Conservation (phyloP, 2,888 invertebrate genomes). For the Leptothorax acervorum region DNA sequence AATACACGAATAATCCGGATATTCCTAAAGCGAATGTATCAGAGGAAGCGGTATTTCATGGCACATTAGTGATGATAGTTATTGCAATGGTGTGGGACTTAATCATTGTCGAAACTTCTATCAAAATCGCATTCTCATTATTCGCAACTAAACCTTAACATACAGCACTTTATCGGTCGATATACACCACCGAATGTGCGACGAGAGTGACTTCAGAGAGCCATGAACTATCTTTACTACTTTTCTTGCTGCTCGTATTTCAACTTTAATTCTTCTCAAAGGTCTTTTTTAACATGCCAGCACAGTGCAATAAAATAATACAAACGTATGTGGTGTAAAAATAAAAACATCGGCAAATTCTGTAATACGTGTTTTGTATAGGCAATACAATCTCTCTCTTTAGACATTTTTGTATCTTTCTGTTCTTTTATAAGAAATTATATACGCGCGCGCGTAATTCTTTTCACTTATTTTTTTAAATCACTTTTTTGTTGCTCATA, state of each 20-base stretch:
- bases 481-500: not conserved
- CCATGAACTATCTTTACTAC: slow-evolving; percentile 31
- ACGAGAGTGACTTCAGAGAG: not conserved
- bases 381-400: not conserved
- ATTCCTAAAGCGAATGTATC: slow-evolving; percentile 21
- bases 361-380: not conserved
- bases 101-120: slow-evolving; percentile 32
- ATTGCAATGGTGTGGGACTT: not conserved
- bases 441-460: not conserved
- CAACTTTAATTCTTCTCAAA: slow-evolving; percentile 60
- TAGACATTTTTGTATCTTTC: not conserved
- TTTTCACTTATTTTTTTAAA: not conserved
- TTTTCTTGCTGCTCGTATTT: slow-evolving; percentile 45
- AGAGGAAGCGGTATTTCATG: not conserved
- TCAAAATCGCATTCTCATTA: slow-evolving; percentile 6
- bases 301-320: slow-evolving; percentile 42
- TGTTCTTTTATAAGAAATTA: not conserved
- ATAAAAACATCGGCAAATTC: slow-evolving; percentile 47
- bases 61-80: slow-evolving; percentile 5
- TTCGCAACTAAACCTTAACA: not conserved
- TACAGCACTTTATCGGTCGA: not conserved
- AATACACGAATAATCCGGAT: not conserved
- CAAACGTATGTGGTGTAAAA: slow-evolving; percentile 24
- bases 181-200: slow-evolving; percentile 6
- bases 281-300: slow-evolving; percentile 50